phyloP scores from a whole-genome alignment of 2,113 vertebrate genomes.

The Cyanoderma ruficeps region DNA sequence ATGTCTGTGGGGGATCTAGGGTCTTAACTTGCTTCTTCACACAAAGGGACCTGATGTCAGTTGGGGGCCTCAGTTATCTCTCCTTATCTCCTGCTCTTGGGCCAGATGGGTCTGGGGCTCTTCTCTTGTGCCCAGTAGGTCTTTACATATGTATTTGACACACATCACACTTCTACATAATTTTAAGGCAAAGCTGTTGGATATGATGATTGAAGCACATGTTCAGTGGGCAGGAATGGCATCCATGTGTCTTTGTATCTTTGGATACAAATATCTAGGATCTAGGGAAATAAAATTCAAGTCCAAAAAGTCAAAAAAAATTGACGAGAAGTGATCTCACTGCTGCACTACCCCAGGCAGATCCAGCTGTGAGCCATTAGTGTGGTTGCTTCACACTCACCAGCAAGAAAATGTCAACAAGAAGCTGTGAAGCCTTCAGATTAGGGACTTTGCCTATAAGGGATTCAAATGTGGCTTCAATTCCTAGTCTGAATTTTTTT shows the following conservation, averaged over 20 bases:
- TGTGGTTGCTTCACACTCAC: neutral
- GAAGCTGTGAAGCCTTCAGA: neutral
- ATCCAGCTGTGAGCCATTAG: neutral
- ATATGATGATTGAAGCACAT: neutral
- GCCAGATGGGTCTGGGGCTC: neutral
- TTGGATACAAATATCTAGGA: neutral
- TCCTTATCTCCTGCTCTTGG: neutral
- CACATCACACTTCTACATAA: neutral
- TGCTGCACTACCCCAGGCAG: neutral
- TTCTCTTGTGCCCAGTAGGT: neutral
- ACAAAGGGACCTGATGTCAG: neutral
- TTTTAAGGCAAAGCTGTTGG: neutral
- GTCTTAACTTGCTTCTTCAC: neutral
- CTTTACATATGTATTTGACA: rapidly evolving
- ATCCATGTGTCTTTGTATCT: neutral
- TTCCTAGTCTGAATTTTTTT: neutral
- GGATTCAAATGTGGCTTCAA: neutral
- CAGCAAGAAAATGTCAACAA: neutral
- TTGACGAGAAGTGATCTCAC: neutral
- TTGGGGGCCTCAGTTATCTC: neutral
- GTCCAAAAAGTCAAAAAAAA: neutral
- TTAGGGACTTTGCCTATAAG: neutral
- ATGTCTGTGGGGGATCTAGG: neutral
- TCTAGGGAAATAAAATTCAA: neutral
- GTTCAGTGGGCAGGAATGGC: neutral